Base-by-base conservation (phyloP, 2,888 invertebrate genomes). In the Belgica antarctica region DNA sequence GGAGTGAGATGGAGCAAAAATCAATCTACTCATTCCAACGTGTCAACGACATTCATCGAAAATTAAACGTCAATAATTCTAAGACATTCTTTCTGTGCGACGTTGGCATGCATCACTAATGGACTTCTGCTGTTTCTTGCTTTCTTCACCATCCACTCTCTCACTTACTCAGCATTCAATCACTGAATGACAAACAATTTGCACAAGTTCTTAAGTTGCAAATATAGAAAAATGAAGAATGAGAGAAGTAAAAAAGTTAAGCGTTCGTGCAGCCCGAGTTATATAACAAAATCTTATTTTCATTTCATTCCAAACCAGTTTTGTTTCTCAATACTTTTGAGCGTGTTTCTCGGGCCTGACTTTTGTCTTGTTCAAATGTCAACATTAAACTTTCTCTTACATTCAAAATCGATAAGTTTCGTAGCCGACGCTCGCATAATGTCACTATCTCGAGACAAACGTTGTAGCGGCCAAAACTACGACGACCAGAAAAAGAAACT, bases 291-390 rank as follows among this genome's bases (percentile, higher is more conserved):
- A 66, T 28, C 47, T 66, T 52, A 66, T 68, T 68, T 68, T 28
- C 68, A 68, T 68, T 68, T 68, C 57, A 46, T 68, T 68, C 17
- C 22, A 57, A 68, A 68, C 65, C 65, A 66, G 65, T 66, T 66
- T 47, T 27, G 27, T 47, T 47, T 41, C 36, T 66, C 47, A 66
- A 31, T 27, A 59, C 25, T 34, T 12, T 12, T 31, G 34, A 31
- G 12, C 34, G 28, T 34, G 28, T 17, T 65, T 65, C 41, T 25
- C 57, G 57, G 24, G 28, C 27, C 47, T 66, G 12, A 24, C 62
- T 24, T 15, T 62, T 34, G 52, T 57, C 46, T 19, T 25, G 7
- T 68, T 68, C n/a, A 68, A 68, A 68, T 68, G 68, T 68, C 68
- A 68, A 68, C 66, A 28, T 27, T 68, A 31, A 68, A 68, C 68